Evolutionary conservation across 2,888 invertebrate genomes (phyloP).

Genomic region (Trachelus stipa): DNA sequence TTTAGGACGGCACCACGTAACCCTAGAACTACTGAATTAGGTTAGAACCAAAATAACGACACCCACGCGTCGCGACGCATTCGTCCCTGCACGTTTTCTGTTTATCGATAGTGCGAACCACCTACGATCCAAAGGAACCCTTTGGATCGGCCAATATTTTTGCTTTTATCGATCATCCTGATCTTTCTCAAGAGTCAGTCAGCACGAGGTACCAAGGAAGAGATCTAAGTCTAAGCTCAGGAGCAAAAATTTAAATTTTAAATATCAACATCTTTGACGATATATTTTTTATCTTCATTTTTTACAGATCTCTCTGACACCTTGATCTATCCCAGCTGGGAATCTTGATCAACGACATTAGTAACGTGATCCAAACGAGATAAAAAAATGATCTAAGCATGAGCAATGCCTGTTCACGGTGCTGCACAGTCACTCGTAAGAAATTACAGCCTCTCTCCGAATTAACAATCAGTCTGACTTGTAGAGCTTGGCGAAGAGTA

Average conservation of each 20-base stretch:
- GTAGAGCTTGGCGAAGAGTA: background rate
- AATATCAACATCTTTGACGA: background rate
- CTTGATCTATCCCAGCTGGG: background rate
- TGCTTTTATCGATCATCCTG: too few species aligned
- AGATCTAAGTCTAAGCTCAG: background rate
- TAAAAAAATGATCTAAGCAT: background rate
- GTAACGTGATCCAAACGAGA: background rate
- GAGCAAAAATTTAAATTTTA: background rate
- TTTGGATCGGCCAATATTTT: too few species aligned
- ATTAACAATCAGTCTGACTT: background rate
- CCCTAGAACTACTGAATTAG: constrained; percentile 64
- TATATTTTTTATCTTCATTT: background rate
- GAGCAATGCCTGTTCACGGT: background rate
- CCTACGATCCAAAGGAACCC: background rate
- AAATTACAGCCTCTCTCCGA: background rate
- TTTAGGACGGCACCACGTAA: constrained; percentile 62
- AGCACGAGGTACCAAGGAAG: background rate
- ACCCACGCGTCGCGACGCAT: constrained; percentile 46
- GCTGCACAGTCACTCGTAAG: background rate
- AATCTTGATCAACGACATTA: background rate
- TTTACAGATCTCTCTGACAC: background rate
- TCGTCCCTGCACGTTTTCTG: constrained; percentile 32
- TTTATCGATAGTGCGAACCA: constrained; percentile 27
- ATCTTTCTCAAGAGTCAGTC: background rate
- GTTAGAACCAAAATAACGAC: constrained; percentile 62